Percentiles rank a stretch among this genome's conserved stretches.
Evolutionary conservation across 2,113 vertebrate species (phyloP).

Genomic region (Leptodactylus fuscus): DNA sequence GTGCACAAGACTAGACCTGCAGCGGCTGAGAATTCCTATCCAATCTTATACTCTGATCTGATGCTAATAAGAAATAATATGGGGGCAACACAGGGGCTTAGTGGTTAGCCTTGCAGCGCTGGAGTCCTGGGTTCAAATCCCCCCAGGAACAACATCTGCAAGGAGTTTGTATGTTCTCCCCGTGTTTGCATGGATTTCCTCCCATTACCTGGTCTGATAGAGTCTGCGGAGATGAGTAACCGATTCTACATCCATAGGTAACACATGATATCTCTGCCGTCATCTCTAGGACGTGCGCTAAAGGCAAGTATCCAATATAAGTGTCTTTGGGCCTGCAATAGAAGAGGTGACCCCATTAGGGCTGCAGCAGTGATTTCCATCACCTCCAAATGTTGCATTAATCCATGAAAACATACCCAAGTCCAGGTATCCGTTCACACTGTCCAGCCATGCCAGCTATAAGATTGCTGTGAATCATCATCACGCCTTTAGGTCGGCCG

Average conservation of each 20-base stretch:
- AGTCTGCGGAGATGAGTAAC: constrained; percentile 95
- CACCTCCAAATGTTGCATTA: neutral
- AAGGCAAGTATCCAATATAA: constrained; percentile 93
- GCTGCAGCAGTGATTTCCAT: too few species aligned
- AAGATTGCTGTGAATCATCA: constrained; percentile 93
- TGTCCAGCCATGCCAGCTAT: constrained; percentile 96
- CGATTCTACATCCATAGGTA: constrained; percentile 92
- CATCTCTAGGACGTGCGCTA: constrained; percentile 95
- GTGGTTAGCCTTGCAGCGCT: too few species aligned
- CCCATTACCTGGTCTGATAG: constrained; percentile 97
- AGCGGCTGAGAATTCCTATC: too few species aligned
- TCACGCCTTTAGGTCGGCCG: constrained; percentile 93
- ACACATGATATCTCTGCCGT: constrained; percentile 96
- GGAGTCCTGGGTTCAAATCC: too few species aligned
- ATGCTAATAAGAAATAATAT: too few species aligned
- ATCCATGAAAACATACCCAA: constrained; percentile 82
- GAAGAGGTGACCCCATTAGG: too few species aligned
- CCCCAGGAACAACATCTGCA: too few species aligned
- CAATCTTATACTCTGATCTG: too few species aligned
- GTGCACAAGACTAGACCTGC: too few species aligned
- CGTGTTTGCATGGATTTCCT: too few species aligned
- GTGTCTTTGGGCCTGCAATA: constrained; percentile 85
- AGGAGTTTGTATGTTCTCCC: too few species aligned
- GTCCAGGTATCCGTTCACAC: constrained; percentile 91
- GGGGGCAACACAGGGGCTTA: too few species aligned